These are phyloP conservation scores for Nycticorax nycticorax DNA, from an alignment of 2,113 vertebrate genomes.

Conservation along the genomic window DNA sequence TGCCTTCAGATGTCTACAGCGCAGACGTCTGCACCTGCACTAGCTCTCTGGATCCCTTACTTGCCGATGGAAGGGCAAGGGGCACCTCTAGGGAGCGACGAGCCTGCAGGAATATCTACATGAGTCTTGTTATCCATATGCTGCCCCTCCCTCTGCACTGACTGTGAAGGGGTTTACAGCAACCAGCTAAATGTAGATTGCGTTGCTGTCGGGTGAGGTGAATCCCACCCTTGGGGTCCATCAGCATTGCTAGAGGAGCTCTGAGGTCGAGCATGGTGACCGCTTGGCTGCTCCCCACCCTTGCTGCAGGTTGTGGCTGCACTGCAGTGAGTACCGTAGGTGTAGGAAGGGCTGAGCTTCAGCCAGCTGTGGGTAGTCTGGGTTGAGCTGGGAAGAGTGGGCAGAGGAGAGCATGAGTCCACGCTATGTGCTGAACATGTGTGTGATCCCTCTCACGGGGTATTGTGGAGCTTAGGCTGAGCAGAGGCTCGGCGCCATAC, in stretches of 20 bases:
- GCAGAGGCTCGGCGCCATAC: rapidly evolving
- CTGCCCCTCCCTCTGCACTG: not conserved
- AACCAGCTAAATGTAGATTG: not conserved
- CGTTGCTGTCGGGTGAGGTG: not conserved
- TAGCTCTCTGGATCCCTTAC: not conserved
- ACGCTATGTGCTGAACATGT: rapidly evolving
- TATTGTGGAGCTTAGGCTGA: not conserved
- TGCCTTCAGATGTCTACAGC: not conserved
- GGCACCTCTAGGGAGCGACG: not conserved
- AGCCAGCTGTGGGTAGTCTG: not conserved
- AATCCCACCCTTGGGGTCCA: not conserved
- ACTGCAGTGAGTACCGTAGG: rapidly evolving
- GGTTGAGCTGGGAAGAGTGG: not conserved
- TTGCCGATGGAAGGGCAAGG: rapidly evolving
- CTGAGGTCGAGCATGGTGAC: not conserved
- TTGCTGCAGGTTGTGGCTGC: not conserved
- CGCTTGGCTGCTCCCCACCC: not conserved
- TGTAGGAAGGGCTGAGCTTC: not conserved
- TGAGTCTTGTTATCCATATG: not conserved
- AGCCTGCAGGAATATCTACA: not conserved
- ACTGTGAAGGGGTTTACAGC: not conserved
- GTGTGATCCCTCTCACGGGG: not conserved
- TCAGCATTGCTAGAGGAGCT: not conserved
- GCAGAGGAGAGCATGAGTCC: not conserved
- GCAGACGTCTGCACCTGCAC: not conserved